Base-by-base conservation (phyloP, 2,888 invertebrate genomes). In the Cephus runcator region DNA sequence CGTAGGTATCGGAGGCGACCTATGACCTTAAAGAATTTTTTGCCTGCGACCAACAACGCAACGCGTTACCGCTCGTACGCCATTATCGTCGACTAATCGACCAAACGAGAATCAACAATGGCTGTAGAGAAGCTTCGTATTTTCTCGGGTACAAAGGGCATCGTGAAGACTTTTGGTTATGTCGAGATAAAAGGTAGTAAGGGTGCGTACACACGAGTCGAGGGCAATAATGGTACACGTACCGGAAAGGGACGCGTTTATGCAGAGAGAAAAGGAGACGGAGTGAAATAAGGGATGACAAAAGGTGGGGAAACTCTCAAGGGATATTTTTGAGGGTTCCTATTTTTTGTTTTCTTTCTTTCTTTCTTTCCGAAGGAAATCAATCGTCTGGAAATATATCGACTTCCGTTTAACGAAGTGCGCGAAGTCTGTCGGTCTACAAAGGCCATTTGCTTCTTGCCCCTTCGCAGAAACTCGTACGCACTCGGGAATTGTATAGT, bases 331-430 rank as follows among this genome's bases (percentile, higher is more conserved):
- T 56, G 56, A 23, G 23, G 56, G 23, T 23, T 23, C 23, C 9
- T 56, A 9, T 2, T 40, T 15, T 77, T 33, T 23, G 9, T 6
- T 23, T 23, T 56, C 56, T 56, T 56, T 75, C 15, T 23, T 23
- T 56, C 56, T 56, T 56, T 75, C 73, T 69, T 78, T 73, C 69
- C 73, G 31, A 79, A 74, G 73, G 56, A 56, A 74, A n/a, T 76
- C 73, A 76, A 79, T 79, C 76, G 79, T 34, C 31, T 30, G 79
- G 79, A 79, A 79, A 79, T 73, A 76, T 79, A 76, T 79, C 73
- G 73, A 79, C 35, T 73, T 73, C 33, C 23, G 34, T 79, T 79
- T 79, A 77, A 79, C 74, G 76, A 76, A 79, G 76, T 79, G 35
- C 35, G 35, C 31, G 30, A 12, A 30, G 71, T 69, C 71, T 15